Evolutionary conservation across 1,140 invertebrate species (phyloP).

Genomic region (Drosophila bipectinata): DNA sequence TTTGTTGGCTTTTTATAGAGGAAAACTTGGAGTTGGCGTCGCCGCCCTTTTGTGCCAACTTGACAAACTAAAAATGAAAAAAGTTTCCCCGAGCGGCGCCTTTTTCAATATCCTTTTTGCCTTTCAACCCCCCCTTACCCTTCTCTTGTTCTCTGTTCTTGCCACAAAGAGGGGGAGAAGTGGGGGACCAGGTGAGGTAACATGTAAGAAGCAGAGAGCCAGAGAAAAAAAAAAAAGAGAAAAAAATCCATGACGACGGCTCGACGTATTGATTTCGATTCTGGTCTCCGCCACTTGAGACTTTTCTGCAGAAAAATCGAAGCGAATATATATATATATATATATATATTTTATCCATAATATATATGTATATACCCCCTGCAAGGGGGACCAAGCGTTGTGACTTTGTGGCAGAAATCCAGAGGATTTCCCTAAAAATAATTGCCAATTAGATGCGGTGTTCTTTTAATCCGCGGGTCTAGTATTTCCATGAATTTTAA

Average conservation of each 20-base stretch:
- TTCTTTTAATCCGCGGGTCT: slow-evolving; percentile 6
- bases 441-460: slow-evolving; percentile 32
- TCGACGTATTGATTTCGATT: slow-evolving; percentile 73
- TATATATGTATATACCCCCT: not conserved
- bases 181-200: slow-evolving; percentile 22
- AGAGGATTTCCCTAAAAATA: slow-evolving; percentile 25
- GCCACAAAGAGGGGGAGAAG: slow-evolving; percentile 19
- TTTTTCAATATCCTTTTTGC: slow-evolving; percentile 75
- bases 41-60: slow-evolving; percentile 75
- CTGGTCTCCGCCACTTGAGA: slow-evolving; percentile 30
- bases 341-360: not conserved
- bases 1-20: slow-evolving; percentile 40
- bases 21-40: slow-evolving; percentile 66
- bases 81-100: slow-evolving; percentile 76
- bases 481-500: not conserved
- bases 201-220: slow-evolving; percentile 21
- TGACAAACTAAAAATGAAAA: slow-evolving; percentile 82
- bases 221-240: slow-evolving; percentile 10
- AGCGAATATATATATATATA: slow-evolving; percentile 6
- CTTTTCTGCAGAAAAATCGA: slow-evolving; percentile 16
- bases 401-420: slow-evolving; percentile 10
- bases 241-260: slow-evolving; percentile 54
- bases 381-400: not conserved
- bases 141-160: not conserved
- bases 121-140: not conserved